These are phyloP conservation scores for Neostethus bicornis DNA, from an alignment of 2,797 vertebrate species.

Conservation along the genomic window DNA sequence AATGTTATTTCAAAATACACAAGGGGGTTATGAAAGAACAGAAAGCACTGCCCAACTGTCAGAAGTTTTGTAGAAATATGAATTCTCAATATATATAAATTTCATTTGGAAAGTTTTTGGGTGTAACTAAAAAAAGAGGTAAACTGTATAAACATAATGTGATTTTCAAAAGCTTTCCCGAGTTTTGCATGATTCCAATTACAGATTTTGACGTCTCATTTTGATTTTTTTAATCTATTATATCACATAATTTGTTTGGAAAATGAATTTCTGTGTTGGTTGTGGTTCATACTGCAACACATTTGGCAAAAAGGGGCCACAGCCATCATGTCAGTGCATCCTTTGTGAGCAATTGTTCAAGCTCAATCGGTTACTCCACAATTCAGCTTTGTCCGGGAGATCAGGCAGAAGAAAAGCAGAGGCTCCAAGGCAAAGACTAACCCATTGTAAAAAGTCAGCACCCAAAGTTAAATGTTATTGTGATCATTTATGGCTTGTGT, in stretches of 20 bases:
- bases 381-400: slow-evolving; percentile 72
- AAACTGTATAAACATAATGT: too few relatives aligned
- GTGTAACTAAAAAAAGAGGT: too few relatives aligned
- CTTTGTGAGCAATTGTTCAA: slow-evolving; percentile 75
- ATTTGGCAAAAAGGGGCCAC: slow-evolving; percentile 41
- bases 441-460: slow-evolving; percentile 66
- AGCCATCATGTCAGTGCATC: slow-evolving; percentile 58
- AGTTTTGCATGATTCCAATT: too few relatives aligned
- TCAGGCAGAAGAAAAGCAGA: slow-evolving; percentile 72
- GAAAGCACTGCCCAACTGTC: not conserved
- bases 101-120: too few relatives aligned
- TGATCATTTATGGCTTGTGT: slow-evolving; percentile 47
- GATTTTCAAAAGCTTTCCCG: too few relatives aligned
- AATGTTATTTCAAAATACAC: not conserved
- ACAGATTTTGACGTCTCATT: too few relatives aligned
- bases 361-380: slow-evolving; percentile 74
- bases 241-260: not conserved
- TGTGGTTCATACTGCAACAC: slow-evolving; percentile 22
- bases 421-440: slow-evolving; percentile 62
- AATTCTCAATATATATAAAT: too few relatives aligned
- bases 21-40: not conserved
- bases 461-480: slow-evolving; percentile 54
- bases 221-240: too few relatives aligned
- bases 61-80: not conserved
- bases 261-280: slow-evolving; percentile 1